phyloP scores from a whole-genome alignment of 2,797 vertebrate genomes.

The Schizothorax lantsangensis region DNA sequence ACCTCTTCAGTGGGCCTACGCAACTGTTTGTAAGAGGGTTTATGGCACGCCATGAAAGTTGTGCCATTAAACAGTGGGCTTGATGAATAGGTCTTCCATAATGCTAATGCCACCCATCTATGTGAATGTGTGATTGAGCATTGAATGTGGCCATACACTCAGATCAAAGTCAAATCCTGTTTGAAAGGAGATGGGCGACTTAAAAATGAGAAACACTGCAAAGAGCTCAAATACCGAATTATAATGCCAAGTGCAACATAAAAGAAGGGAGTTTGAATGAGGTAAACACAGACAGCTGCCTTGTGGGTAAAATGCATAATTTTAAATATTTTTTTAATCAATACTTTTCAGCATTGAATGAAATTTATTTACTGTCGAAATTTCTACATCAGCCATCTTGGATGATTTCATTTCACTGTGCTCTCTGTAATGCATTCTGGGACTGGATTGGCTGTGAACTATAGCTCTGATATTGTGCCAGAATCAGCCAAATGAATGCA shows the following conservation, averaged over 20 bases:
- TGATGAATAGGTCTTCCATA: slow-evolving; percentile 57
- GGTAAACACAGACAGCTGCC: background rate
- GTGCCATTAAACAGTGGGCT: slow-evolving; percentile 46
- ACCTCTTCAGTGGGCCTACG: slow-evolving; percentile 49
- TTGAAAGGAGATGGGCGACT: slow-evolving; percentile 54
- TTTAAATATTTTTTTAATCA: background rate
- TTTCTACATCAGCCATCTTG: background rate
- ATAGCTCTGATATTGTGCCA: background rate
- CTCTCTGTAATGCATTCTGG: background rate
- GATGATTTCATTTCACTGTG: background rate
- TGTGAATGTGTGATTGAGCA: slow-evolving; percentile 40
- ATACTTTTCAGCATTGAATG: background rate
- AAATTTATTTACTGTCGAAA: background rate
- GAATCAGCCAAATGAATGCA: background rate
- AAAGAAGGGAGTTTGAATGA: slow-evolving; percentile 16
- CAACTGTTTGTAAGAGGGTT: slow-evolving; percentile 48
- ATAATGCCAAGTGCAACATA: slow-evolving; percentile 11
- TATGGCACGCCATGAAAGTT: slow-evolving; percentile 42
- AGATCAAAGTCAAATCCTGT: slow-evolving; percentile 58
- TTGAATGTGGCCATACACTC: slow-evolving; percentile 44
- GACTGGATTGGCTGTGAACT: background rate
- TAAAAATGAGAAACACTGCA: slow-evolving; percentile 12
- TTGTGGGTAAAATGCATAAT: background rate
- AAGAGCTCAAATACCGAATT: background rate
- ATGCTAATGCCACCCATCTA: slow-evolving; percentile 49